Percentiles rank a stretch among this genome's conserved stretches.
phyloP scores from a whole-genome alignment of 2,888 invertebrate species.

The Oscheius sp. region DNA sequence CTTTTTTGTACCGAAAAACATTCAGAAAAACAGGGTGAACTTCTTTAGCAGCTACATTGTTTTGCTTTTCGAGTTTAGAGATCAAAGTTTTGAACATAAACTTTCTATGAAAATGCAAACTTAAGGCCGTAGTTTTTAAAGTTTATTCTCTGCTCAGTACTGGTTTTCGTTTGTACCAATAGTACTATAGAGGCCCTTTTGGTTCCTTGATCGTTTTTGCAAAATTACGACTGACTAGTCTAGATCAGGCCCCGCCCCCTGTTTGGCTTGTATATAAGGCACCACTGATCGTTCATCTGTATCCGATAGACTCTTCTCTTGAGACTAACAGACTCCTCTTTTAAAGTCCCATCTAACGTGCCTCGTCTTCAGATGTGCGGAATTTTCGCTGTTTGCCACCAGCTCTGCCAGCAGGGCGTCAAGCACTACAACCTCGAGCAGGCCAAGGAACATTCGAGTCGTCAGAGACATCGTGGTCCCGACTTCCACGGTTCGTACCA shows the following conservation, averaged over 20 bases:
- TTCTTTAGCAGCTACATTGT: too few relatives aligned
- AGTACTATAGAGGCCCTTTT: too few relatives aligned
- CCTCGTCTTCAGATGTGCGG: constrained; percentile 64
- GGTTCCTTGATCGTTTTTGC: too few relatives aligned
- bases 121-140: too few relatives aligned
- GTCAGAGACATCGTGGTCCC: constrained; percentile 69
- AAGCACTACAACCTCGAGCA: constrained; percentile 54
- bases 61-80: too few relatives aligned
- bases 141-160: too few relatives aligned
- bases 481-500: constrained; percentile 68
- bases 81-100: too few relatives aligned
- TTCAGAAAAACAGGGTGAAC: too few relatives aligned
- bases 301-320: constrained; percentile 1
- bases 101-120: too few relatives aligned
- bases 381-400: constrained; percentile 70
- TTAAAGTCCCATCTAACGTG: background rate
- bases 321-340: background rate
- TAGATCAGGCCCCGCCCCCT: constrained; percentile 18
- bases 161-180: too few relatives aligned
- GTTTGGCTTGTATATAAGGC: constrained; percentile 15
- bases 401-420: constrained; percentile 41
- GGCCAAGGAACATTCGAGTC: constrained; percentile 62
- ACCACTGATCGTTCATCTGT: constrained; percentile 5
- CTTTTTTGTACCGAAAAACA: too few relatives aligned
- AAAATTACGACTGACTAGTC: background rate